Evolutionary conservation across 2,113 vertebrate species (phyloP).

Genomic region (Todiramphus saurophagus): DNA sequence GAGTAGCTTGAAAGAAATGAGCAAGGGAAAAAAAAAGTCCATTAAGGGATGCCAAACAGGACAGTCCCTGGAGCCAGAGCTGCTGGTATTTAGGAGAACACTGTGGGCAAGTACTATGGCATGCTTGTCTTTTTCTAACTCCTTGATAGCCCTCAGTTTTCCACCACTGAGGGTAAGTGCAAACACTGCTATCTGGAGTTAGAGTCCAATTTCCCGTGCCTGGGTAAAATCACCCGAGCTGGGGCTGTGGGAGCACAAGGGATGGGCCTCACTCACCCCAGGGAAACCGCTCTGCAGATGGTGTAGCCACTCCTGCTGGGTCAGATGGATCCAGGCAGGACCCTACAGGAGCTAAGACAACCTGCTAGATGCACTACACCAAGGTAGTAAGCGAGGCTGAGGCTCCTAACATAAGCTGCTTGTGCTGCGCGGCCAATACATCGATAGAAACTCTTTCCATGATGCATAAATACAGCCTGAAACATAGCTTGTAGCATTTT

Average conservation of each 20-base stretch:
- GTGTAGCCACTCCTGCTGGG: background rate
- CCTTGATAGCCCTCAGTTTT: background rate
- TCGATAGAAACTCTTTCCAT: background rate
- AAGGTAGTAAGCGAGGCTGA: background rate
- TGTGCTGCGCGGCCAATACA: background rate
- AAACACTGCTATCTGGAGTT: background rate
- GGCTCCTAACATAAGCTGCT: background rate
- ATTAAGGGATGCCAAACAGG: background rate
- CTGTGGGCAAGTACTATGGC: background rate
- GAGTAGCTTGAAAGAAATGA: background rate
- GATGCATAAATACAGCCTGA: background rate
- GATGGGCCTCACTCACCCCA: background rate
- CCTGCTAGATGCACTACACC: background rate
- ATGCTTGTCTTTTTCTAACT: background rate
- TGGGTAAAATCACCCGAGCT: background rate
- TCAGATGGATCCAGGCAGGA: background rate
- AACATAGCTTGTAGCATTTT: background rate
- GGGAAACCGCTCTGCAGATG: background rate
- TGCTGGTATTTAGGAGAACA: background rate
- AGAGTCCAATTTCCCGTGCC: background rate
- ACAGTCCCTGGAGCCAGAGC: rapidly evolving
- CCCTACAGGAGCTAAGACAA: background rate
- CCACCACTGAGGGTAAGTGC: background rate
- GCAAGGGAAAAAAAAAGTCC: background rate
- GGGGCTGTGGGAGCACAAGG: background rate